Evolutionary conservation across 2,888 invertebrate species (phyloP), one percentile per base, ranked within the genome.

Genomic region (Oligia latruncula): DNA sequence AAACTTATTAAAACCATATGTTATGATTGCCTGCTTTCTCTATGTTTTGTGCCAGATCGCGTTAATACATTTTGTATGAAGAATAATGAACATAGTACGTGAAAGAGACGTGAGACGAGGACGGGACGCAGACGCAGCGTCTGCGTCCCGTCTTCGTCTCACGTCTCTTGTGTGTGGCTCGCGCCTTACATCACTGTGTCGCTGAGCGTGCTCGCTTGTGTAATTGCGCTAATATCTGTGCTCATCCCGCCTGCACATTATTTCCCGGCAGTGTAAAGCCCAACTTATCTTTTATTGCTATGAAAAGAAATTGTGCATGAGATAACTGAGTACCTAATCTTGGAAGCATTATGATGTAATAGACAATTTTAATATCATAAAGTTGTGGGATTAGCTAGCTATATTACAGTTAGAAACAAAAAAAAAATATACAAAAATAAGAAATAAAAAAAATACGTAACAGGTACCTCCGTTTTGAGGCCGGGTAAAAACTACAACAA

Each of bases 171-270:
- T 40, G 65, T 65, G 40, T 65, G 65, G 40, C 29, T 9, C 29
- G 40, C 65, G 40, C 65, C 58, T 82, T 78, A 84, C 49, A 15
- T 1, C 52, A 29, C 43, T 49, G 68, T 74, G 77, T 78, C 71
- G 74, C 60, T 60, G 79, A 74, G 78, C 81, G 80, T 84, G 82
- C 82, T 77, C 79, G 74, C 58, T 76, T 80, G 75, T 87, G 82
- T 89, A 83, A 88, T 88, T 83, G 87, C 77, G 73, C 77, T 83
- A 84, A 82, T 86, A 83, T 88, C 82, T 78, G 77, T 66, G 84
- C 73, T 81, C 84, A 82, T 82, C 79, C 77, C 71, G 68, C 43
- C 71, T 52, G 88, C 79, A 76, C 73, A 75, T 88, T 78, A 84
- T 82, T 77, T 72, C 55, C 67, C 65, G 17, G 62, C 74, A 75